Conservation (phyloP, 2,113 vertebrate genomes). For the Chionis minor region DNA sequence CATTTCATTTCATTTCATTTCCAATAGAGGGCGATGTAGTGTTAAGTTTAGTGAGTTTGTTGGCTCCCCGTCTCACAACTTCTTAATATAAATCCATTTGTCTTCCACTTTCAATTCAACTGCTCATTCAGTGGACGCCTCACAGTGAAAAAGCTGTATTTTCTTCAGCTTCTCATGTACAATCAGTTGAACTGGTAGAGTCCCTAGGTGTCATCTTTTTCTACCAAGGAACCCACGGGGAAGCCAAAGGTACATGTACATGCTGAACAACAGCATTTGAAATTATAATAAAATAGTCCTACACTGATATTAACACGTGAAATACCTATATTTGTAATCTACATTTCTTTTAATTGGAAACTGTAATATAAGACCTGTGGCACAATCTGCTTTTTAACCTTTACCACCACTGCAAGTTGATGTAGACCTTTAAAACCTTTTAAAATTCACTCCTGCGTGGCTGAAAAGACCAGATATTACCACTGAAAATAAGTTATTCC, state of each 20-base stretch:
- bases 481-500: not conserved
- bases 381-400: not conserved
- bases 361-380: not conserved
- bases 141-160: not conserved
- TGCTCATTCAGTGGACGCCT: not conserved
- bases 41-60: not conserved
- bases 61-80: not conserved
- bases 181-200: not conserved
- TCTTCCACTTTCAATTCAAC: not conserved
- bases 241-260: not conserved
- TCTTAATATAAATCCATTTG: not conserved
- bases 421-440: not conserved
- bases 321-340: not conserved
- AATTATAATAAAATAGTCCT: not conserved
- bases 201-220: not conserved
- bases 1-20: not conserved
- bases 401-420: not conserved
- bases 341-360: not conserved
- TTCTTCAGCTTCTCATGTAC: not conserved
- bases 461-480: not conserved
- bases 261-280: not conserved
- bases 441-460: not conserved
- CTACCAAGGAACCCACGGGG: not conserved
- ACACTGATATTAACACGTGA: not conserved
- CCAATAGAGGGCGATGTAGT: slow-evolving; percentile 44